Evolutionary conservation across 2,113 vertebrate species (phyloP), one percentile per base, ranked within the genome.

Genomic region (Pachyramphus minor): DNA sequence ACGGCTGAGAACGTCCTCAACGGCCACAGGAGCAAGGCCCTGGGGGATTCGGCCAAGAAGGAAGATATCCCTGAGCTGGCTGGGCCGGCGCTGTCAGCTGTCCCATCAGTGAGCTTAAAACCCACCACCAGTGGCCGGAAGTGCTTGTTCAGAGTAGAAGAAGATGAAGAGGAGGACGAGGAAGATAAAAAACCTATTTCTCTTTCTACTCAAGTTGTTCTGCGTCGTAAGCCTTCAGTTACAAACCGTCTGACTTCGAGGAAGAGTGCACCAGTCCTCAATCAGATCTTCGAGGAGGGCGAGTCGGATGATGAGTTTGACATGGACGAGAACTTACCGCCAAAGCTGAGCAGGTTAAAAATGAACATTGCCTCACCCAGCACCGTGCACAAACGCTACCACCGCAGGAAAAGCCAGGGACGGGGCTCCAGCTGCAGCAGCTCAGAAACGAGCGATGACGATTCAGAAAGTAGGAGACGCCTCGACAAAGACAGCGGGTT

Each of bases 241-340:
- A 99, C 99, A 96, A 99, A 99, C 94, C 98, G 99, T 37, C 98
- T 99, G 9, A 99, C 99, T 2, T 99, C 99, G 0, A 96, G 99
- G 45, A 99, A 99, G 97, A 99, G 99, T 0, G 99, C 99, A 0
- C 99, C 99, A 0, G 99, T 99, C 35, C 99, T 99, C 84, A 99
- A 99, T 95, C 99, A 99, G 95, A 99, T 99, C 97, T 99, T 99
- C 1, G 99, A 99, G 95, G 99, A 99, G 90, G 99, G 99, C 0
- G 99, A 99, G 96, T 99, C 99, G 0, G 99, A 99, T 8, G 99
- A 99, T 4, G 99, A 99, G 95, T 99, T 99, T 6, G 99, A 99
- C 97, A 98, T 98, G 98, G 99, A 99, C 5, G 99, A 99, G 98
- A 99, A 99, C 62, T 98, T 99, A 60, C 99, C 99, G 0, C 99